phyloP scores from a whole-genome alignment of 2,113 vertebrate species.

The Archilochus colubris region DNA sequence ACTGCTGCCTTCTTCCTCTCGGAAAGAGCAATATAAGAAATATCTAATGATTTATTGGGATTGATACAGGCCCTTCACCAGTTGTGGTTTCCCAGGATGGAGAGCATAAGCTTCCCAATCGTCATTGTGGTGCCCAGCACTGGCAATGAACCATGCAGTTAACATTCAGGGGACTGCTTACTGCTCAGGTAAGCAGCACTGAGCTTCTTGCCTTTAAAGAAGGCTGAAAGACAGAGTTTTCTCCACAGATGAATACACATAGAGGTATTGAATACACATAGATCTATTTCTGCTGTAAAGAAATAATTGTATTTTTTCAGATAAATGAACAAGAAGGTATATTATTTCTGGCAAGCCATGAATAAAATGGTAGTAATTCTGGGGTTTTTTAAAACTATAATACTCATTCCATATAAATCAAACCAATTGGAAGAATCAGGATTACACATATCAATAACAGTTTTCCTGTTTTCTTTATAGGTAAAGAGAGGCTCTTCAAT shows the following conservation, averaged over 20 bases:
- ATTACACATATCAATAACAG: not conserved
- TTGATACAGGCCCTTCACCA: not conserved
- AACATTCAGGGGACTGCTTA: slow-evolving; percentile 29
- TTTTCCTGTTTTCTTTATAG: not conserved
- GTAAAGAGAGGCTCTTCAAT: not conserved
- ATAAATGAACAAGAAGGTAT: slow-evolving; percentile 45
- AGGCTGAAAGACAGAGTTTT: slow-evolving; percentile 23
- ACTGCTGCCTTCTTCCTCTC: not conserved
- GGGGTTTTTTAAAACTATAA: not conserved
- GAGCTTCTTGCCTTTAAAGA: slow-evolving; percentile 56
- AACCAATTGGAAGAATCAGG: not conserved
- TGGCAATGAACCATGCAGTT: not conserved
- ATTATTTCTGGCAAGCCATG: slow-evolving; percentile 59
- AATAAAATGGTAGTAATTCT: slow-evolving; percentile 31
- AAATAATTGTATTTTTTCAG: not conserved
- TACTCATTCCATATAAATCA: not conserved
- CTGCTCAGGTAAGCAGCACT: slow-evolving; percentile 61
- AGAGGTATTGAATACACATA: slow-evolving; percentile 66
- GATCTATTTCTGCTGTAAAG: slow-evolving; percentile 55
- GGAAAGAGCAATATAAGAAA: not conserved
- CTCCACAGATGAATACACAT: slow-evolving; percentile 58
- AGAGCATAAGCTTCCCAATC: not conserved
- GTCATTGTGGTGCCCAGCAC: not conserved
- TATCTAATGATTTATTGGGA: not conserved
- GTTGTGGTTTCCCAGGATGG: not conserved